These are phyloP conservation scores for Lamprotornis superbus DNA, from an alignment of 2,113 vertebrate species.

Conservation along the genomic window DNA sequence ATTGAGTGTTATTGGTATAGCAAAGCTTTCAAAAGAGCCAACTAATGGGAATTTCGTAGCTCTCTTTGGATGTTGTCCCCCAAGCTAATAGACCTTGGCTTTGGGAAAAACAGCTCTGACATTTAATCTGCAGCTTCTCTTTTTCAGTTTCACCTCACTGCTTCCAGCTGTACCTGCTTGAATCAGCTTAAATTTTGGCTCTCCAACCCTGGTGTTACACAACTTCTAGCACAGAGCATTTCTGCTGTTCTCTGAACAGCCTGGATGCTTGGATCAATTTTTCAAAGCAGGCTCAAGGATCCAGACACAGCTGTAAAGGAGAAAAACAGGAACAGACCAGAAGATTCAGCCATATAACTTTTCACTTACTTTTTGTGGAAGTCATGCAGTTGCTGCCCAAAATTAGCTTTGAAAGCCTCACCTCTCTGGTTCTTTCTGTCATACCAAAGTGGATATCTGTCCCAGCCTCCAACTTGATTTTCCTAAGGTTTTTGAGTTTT, in stretches of 20 bases:
- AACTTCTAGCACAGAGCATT: background rate
- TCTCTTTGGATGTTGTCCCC: background rate
- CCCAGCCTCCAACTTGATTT: background rate
- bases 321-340: background rate
- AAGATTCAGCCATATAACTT: background rate
- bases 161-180: conserved; percentile 40
- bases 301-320: background rate
- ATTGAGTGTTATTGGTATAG: conserved; percentile 31
- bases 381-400: background rate
- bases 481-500: background rate
- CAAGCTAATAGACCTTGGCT: conserved; percentile 27
- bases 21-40: conserved; percentile 1
- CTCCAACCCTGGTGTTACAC: background rate
- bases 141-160: background rate
- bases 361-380: background rate
- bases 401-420: background rate
- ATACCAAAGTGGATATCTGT: background rate
- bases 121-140: conserved; percentile 34
- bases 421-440: background rate
- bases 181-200: conserved; percentile 26
- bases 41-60: conserved; percentile 38
- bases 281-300: background rate
- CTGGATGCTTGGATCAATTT: background rate
- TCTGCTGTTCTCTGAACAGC: background rate
- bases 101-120: conserved; percentile 30